Evolutionary conservation across 2,113 vertebrate genomes (phyloP).

Genomic region (Lophius piscatorius): DNA sequence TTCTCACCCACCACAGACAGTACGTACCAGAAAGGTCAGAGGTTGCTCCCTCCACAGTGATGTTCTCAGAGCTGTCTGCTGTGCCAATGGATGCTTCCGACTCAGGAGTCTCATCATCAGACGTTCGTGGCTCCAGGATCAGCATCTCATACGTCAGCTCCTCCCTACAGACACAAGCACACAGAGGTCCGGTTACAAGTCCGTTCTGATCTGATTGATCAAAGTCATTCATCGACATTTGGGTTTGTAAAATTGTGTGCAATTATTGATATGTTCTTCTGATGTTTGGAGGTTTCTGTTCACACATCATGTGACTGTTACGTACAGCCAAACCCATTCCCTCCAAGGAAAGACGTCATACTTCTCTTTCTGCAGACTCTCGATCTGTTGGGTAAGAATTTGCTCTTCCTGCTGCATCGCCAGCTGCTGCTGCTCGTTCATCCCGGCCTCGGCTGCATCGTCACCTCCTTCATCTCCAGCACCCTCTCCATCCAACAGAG

Average conservation of each 20-base stretch:
- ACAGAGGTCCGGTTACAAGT: background rate
- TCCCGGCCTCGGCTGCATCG: constrained; percentile 77
- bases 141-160: constrained; percentile 95
- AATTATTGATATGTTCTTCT: background rate
- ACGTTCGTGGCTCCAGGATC: constrained; percentile 88
- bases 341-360: constrained; percentile 63
- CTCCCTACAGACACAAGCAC: constrained; percentile 79
- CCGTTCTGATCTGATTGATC: no score
- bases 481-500: constrained; percentile 78
- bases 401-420: constrained; percentile 93
- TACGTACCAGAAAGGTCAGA: constrained; percentile 81
- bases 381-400: constrained; percentile 90
- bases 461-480: constrained; percentile 68
- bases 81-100: constrained; percentile 94
- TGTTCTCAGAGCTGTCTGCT: constrained; percentile 92
- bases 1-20: constrained; percentile 5
- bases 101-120: constrained; percentile 92
- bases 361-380: constrained; percentile 95
- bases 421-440: constrained; percentile 88
- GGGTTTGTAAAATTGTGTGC: background rate
- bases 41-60: constrained; percentile 86
- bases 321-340: no score
- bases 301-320: background rate
- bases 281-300: background rate
- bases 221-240: no score